Base-by-base conservation (phyloP, 2,888 invertebrate species). In the Scotopteryx bipunctaria region DNA sequence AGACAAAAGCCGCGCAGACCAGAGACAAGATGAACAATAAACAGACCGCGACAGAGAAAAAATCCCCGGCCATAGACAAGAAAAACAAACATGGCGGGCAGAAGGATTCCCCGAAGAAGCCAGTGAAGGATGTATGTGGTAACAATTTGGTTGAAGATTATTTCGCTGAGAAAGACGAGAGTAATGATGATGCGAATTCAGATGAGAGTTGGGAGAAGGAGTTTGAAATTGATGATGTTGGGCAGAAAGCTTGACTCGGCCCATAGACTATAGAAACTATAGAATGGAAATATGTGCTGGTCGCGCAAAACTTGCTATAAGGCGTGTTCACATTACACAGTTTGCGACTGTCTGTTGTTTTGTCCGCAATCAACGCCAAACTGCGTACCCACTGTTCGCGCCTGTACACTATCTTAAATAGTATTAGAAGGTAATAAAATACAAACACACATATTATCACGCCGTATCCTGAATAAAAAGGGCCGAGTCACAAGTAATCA, bases 131-230 rank as follows among this genome's bases (percentile, higher is more conserved):
- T 63, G 88, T 85, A 44, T 90, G 91, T 58, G 90, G 91, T 3
- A 91, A 89, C 61, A 76, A 84, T 63, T 72, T 88, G 56, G 91
- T 91, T 2, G 92, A 91, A 72, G 91, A 91, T 72, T 91, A 91
- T 73, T 91, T 91, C 56, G 91, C 78, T 2, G 87, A 86, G 33
- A 90, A 84, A 50, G 83, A 87, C 53, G 78, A 80, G 0, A 86
- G 84, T 49, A 90, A 91, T 46, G 90, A 89, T 23, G 88, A 90
- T 58, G 86, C 91, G 0, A 91, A 91, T 60, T 91, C 91, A 0
- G 91, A 92, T 50, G 92, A 91, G 54, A 91, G 91, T 68, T 93
- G 93, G 93, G 92, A 93, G 63, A 92, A 92, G 59, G 92, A 92
- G 62, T 93, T 93, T 69, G 93, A 93, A 69, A 83, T 91, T 4